Conservation (phyloP, 2,888 invertebrate species). For the Parthenolecanium corni region DNA sequence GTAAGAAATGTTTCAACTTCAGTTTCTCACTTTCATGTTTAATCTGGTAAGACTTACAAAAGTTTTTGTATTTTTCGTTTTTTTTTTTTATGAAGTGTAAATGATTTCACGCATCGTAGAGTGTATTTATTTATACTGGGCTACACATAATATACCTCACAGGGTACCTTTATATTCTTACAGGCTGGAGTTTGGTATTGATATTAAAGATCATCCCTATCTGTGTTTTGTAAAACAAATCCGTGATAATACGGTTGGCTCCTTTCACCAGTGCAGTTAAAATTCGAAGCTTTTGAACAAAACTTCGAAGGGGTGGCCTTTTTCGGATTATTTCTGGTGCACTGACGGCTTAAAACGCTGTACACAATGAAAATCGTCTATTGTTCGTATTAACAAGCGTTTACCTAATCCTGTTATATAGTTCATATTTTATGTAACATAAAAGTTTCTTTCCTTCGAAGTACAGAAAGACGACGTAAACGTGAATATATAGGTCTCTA, state of each 20-base stretch:
- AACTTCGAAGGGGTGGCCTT: conserved; percentile 11
- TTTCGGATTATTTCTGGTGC: conserved; percentile 21
- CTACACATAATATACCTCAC: too few species aligned
- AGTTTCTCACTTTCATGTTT: too few species aligned
- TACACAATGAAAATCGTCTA: not conserved
- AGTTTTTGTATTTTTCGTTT: too few species aligned
- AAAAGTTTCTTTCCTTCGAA: too few species aligned
- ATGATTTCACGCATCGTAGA: not conserved
- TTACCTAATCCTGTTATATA: conserved; percentile 18
- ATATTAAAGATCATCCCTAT: conserved; percentile 15
- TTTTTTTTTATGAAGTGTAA: not conserved
- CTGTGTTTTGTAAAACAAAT: conserved; percentile 4
- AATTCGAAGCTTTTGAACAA: not conserved
- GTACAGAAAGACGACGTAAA: too few species aligned
- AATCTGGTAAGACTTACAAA: too few species aligned
- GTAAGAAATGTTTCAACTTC: too few species aligned
- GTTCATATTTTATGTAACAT: conserved; percentile 6
- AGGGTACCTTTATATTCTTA: too few species aligned
- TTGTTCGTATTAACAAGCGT: conserved; percentile 18
- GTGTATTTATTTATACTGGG: too few species aligned
- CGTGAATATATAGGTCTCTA: too few species aligned
- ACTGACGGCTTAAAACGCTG: conserved; percentile 13
- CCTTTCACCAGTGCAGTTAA: not conserved
- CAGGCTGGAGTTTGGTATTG: not conserved
- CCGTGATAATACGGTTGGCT: conserved; percentile 6